A percentile compares a stretch with the other conserved stretches of the same genome.
Conservation (phyloP, 2,113 vertebrate species). For the Ictalurus furcatus region DNA sequence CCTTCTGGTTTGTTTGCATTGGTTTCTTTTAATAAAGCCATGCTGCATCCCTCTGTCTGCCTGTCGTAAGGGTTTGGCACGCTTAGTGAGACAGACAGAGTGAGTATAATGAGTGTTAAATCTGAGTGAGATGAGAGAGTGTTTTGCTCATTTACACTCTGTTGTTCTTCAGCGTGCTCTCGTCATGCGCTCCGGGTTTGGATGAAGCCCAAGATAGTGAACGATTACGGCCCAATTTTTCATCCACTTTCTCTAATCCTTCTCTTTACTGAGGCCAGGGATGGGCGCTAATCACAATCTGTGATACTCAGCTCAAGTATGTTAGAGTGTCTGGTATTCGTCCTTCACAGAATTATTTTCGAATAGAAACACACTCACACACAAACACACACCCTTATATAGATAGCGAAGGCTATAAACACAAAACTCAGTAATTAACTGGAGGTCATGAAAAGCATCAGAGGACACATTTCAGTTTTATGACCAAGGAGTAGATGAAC, state of each 20-base stretch:
- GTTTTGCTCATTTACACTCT: conserved; percentile 37
- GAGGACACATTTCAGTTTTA: conserved; percentile 22
- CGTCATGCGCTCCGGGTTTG: conserved; percentile 45
- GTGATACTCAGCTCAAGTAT: conserved; percentile 46
- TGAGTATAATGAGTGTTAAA: conserved; percentile 32
- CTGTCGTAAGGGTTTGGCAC: background rate
- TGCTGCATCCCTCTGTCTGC: background rate
- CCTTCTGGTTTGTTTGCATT: conserved; percentile 8
- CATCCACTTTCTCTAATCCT: conserved; percentile 40
- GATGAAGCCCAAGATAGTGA: conserved; percentile 49
- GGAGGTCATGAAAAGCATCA: conserved; percentile 29
- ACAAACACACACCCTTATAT: background rate
- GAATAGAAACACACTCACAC: background rate
- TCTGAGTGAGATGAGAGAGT: conserved; percentile 16
- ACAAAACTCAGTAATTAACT: conserved; percentile 17
- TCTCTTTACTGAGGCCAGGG: conserved; percentile 45
- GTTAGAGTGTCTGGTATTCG: conserved; percentile 51
- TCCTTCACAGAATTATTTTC: conserved; percentile 42
- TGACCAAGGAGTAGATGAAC: background rate
- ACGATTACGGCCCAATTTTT: conserved; percentile 47
- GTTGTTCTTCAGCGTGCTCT: conserved; percentile 44
- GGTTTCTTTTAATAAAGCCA: conserved; percentile 8
- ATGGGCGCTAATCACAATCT: conserved; percentile 50
- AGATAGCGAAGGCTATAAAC: background rate
- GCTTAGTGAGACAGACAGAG: conserved; percentile 10